Percentiles rank a stretch among this genome's conserved stretches.
phyloP scores from a whole-genome alignment of 2,888 invertebrate genomes.

The Hirtodrosophila cameraria region DNA sequence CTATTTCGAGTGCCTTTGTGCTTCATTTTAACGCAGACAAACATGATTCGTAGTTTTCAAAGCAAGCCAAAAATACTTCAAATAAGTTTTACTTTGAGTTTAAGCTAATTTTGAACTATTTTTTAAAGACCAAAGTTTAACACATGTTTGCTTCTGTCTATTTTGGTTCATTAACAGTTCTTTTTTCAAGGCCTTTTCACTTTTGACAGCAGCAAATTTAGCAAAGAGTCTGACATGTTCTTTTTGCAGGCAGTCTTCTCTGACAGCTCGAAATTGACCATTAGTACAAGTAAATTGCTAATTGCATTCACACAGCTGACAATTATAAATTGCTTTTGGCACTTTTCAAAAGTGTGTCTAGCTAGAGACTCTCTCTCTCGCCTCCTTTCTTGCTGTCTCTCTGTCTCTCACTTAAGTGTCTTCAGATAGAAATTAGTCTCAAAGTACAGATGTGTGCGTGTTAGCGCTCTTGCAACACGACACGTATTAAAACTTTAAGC shows the following conservation, averaged over 20 bases:
- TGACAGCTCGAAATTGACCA: slow-evolving; percentile 59
- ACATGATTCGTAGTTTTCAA: too few relatives aligned
- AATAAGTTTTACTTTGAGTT: too few relatives aligned
- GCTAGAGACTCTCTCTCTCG: too few relatives aligned
- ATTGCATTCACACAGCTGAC: slow-evolving; percentile 70
- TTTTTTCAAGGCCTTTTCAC: slow-evolving; percentile 10
- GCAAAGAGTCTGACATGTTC: slow-evolving; percentile 25
- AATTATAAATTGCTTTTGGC: slow-evolving; percentile 71
- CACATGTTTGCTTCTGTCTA: too few relatives aligned
- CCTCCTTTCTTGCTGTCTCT: too few relatives aligned
- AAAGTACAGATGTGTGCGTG: too few relatives aligned
- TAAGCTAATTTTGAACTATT: too few relatives aligned
- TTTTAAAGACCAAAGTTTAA: too few relatives aligned
- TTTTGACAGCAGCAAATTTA: slow-evolving; percentile 43
- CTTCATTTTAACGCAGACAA: slow-evolving; percentile 9
- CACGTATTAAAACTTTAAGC: too few relatives aligned
- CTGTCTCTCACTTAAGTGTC: too few relatives aligned
- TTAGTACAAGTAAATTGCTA: slow-evolving; percentile 62
- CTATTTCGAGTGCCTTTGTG: slow-evolving; percentile 16
- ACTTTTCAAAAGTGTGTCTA: slow-evolving; percentile 3
- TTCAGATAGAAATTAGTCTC: slow-evolving; percentile 9
- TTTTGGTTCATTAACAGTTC: slow-evolving; percentile 28
- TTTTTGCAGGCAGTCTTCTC: slow-evolving; percentile 11
- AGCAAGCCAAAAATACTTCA: not conserved
- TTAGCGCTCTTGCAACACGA: too few relatives aligned